Evolutionary conservation across 2,113 vertebrate species (phyloP), one percentile per base, ranked within the genome.

Genomic region (Dissostichus mawsoni): DNA sequence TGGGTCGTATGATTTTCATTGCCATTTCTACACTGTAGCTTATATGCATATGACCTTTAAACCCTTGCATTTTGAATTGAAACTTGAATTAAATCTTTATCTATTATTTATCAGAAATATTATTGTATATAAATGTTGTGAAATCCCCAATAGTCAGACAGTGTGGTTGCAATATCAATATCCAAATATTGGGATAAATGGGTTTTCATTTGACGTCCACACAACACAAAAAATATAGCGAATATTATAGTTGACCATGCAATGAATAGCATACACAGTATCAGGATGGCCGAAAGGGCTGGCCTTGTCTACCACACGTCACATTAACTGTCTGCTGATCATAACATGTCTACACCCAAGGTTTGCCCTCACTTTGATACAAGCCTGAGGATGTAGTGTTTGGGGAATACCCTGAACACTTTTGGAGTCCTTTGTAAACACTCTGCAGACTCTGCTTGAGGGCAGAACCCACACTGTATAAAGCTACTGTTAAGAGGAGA

Each of bases 391-490:
- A 64, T 72, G 51, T 45, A 58, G n/a, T 20, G 59, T 25, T 59
- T 13, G 5, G 44, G 29, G 64, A 64, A 56, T 80, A n/a, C 57
- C 18, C 50, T 0, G 1, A 69, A 67, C 72, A 82, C 71, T 48
- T 71, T 55, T 51, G 51, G n/a, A 69, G 74, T 12, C 17, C 41
- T 69, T 51, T 83, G 13, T 83, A 63, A 55, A 59, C 56, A 45
- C 57, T 53, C 55, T 72, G 56, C 48, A 69, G 53, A 81, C 16
- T 76, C 55, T 51, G 18, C 62, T 67, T 65, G 33, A 73, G 67
- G 82, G 51, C 78, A 69, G 71, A 64, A 79, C 29, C 62, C 65
- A 61, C 45, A 51, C 11, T 70, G 58, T 68, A 58, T 4, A 61
- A 44, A n/a, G 20, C n/a, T 23, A 57, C 14, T 44, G 55, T 66